Conservation (phyloP, 2,888 invertebrate species). For the Rhyacophila evoluta region DNA sequence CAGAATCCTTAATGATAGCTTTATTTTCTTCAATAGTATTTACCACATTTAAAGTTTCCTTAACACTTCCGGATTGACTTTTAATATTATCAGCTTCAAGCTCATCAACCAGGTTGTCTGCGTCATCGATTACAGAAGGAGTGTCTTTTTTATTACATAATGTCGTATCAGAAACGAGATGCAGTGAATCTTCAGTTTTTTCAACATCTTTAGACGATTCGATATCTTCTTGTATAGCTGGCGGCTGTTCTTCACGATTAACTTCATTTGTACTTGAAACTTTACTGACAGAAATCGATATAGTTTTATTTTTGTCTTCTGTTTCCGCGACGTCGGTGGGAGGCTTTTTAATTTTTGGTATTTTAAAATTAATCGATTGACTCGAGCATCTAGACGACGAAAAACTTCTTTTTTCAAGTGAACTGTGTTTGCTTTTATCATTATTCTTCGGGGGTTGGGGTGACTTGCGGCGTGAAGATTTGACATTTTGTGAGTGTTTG, state of each 20-base stretch:
- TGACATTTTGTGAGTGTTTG: neutral
- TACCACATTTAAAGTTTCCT: too few species aligned
- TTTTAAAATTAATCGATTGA: conserved; percentile 62
- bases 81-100: too few species aligned
- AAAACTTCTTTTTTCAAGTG: conserved; percentile 15
- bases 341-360: conserved; percentile 66
- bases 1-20: too few species aligned
- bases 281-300: neutral
- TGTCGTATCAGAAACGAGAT: too few species aligned
- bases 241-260: neutral
- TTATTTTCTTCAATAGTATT: too few species aligned
- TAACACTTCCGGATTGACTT: too few species aligned
- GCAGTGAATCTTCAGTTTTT: too few species aligned
- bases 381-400: neutral
- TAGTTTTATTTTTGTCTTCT: too few species aligned
- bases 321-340: conserved; percentile 56
- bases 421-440: neutral
- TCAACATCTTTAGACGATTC: too few species aligned
- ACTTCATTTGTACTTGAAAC: neutral
- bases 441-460: neutral
- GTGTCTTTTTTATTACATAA: too few species aligned
- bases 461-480: neutral
- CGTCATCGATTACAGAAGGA: too few species aligned
- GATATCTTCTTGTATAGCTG: neutral
- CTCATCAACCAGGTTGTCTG: too few species aligned